Evolutionary conservation across 2,113 vertebrate genomes (phyloP).

Genomic region (crab-eating macaque (Macaca fascicularis)): DNA sequence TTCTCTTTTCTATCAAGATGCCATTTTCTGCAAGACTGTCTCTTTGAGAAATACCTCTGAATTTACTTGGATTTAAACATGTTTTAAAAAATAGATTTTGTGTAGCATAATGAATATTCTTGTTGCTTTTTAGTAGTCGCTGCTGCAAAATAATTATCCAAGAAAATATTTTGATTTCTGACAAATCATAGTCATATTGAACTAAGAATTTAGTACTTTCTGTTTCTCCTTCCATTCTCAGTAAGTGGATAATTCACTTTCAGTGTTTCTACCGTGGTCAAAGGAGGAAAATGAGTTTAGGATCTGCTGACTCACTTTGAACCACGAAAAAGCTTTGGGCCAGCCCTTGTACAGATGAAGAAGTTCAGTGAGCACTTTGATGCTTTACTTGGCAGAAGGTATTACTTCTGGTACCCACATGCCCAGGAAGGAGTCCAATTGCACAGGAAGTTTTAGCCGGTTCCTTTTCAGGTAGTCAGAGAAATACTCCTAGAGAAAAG

Average conservation of each 20-base stretch:
- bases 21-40: slow-evolving; percentile 36
- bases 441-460: background rate
- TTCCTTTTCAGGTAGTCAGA: slow-evolving; percentile 8
- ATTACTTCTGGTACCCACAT: background rate
- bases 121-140: slow-evolving; percentile 1
- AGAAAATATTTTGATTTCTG: slow-evolving; percentile 42
- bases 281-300: background rate
- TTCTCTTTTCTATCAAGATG: background rate
- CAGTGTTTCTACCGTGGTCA: slow-evolving; percentile 10
- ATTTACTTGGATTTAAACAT: background rate
- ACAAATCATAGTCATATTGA: background rate
- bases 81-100: slow-evolving; percentile 20
- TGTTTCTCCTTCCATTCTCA: background rate
- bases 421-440: background rate
- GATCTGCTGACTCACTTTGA: slow-evolving; percentile 57
- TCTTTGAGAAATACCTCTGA: background rate
- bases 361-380: background rate
- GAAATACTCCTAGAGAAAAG: background rate
- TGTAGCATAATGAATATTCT: background rate
- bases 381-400: slow-evolving; percentile 6
- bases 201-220: background rate
- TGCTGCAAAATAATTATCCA: slow-evolving; percentile 34
- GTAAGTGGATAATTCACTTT: slow-evolving; percentile 12
- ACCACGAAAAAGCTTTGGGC: background rate
- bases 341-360: slow-evolving; percentile 4